phyloP scores from a whole-genome alignment of 2,888 invertebrate species.

The Acrocyrtus sp. region DNA sequence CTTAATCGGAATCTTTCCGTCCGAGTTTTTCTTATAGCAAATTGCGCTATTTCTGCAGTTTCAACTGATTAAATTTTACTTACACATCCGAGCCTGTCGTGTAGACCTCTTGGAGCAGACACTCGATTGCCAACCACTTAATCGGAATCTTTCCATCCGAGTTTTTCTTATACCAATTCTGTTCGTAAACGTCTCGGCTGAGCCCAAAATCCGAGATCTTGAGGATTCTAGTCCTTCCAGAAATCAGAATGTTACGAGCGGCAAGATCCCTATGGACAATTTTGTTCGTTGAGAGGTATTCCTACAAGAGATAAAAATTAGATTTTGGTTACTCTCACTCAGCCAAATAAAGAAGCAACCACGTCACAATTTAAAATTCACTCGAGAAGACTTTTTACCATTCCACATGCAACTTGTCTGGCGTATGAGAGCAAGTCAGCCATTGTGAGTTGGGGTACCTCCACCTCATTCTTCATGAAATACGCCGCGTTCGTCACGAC shows the following conservation, averaged over 20 bases:
- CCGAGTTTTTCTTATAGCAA: slow-evolving; percentile 60
- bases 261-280: slow-evolving; percentile 61
- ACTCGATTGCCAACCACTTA: slow-evolving; percentile 62
- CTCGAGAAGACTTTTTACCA: slow-evolving; percentile 57
- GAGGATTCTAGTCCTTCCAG: slow-evolving; percentile 38
- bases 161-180: slow-evolving; percentile 61
- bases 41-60: no score
- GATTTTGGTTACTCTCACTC: not conserved
- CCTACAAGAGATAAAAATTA: slow-evolving; percentile 43
- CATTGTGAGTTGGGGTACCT: slow-evolving; percentile 17
- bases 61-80: no score
- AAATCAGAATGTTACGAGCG: slow-evolving; percentile 40
- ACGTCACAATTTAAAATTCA: no score
- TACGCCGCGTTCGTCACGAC: slow-evolving; percentile 61
- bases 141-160: slow-evolving; percentile 59
- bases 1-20: slow-evolving; percentile 60
- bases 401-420: slow-evolving; percentile 61
- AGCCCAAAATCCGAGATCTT: slow-evolving; percentile 63
- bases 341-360: not conserved
- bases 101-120: slow-evolving; percentile 58
- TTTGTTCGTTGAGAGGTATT: slow-evolving; percentile 58
- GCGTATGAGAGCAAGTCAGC: slow-evolving; percentile 57
- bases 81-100: slow-evolving; percentile 63
- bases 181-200: slow-evolving; percentile 60
- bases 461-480: slow-evolving; percentile 35